A percentile compares a stretch with the other conserved stretches of the same genome.
phyloP scores from a whole-genome alignment of 1,140 invertebrate genomes.

The Drosophila obscura region DNA sequence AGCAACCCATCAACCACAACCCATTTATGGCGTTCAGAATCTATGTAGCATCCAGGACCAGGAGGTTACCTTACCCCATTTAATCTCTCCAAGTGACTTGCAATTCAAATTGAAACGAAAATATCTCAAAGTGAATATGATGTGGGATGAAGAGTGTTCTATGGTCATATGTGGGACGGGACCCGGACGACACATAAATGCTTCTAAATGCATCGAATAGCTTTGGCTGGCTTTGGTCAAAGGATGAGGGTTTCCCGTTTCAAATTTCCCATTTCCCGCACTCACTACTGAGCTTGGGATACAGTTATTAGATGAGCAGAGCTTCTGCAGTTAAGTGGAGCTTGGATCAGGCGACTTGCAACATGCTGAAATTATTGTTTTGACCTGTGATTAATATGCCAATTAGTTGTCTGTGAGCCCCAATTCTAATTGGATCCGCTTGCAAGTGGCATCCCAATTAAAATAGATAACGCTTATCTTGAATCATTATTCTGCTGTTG shows the following conservation, averaged over 20 bases:
- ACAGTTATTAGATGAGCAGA: constrained; percentile 32
- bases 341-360: background rate
- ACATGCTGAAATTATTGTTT: constrained; percentile 7
- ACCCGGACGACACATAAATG: constrained; percentile 40
- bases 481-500: too few relatives aligned
- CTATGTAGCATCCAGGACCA: background rate
- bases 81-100: constrained; percentile 78
- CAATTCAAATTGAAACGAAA: constrained; percentile 75
- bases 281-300: constrained; percentile 5
- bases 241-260: constrained; percentile 2
- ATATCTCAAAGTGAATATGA: constrained; percentile 81
- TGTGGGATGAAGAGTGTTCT: constrained; percentile 26
- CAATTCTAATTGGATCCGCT: constrained; percentile 7
- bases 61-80: constrained; percentile 54
- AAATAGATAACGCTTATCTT: too few relatives aligned
- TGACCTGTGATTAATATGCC: constrained; percentile 21
- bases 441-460: too few relatives aligned
- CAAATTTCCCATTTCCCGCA: constrained; percentile 6
- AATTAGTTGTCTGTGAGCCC: constrained; percentile 24
- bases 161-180: background rate
- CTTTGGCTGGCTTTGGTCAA: background rate
- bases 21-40: constrained; percentile 55
- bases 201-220: constrained; percentile 37
- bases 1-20: constrained; percentile 58
- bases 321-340: background rate